Conservation (phyloP, 2,888 invertebrate species). For the Coecobrya sp. region DNA sequence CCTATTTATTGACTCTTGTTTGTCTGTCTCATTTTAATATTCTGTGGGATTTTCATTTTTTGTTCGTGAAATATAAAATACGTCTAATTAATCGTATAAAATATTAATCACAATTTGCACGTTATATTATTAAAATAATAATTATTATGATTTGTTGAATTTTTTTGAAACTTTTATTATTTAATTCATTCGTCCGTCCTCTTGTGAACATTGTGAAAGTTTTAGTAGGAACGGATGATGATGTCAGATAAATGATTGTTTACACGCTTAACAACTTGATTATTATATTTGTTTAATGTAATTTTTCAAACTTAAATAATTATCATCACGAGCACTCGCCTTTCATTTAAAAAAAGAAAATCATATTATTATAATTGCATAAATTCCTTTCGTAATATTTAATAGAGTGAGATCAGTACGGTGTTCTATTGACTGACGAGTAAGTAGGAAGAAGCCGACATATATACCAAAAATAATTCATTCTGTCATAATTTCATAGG, state of each 20-base stretch:
- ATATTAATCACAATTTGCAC: constrained; percentile 39
- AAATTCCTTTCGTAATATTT: too few species aligned
- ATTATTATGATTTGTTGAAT: not conserved
- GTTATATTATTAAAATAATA: constrained; percentile 1
- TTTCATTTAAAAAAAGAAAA: not conserved
- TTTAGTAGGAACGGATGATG: constrained; percentile 27
- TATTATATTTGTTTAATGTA: constrained; percentile 38
- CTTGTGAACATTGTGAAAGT: constrained; percentile 19
- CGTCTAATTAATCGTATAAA: constrained; percentile 39
- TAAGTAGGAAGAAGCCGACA: too few species aligned
- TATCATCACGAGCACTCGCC: not conserved
- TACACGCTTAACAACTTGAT: constrained; percentile 46
- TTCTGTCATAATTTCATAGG: not conserved
- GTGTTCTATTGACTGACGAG: too few species aligned
- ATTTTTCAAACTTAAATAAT: constrained; percentile 24
- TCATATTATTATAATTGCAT: not conserved
- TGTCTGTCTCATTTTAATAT: not conserved
- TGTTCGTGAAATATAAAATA: not conserved
- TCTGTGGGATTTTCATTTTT: not conserved
- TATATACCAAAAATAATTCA: not conserved
- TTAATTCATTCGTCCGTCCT: not conserved
- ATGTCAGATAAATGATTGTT: constrained; percentile 41
- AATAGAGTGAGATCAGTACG: too few species aligned
- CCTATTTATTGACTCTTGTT: not conserved
- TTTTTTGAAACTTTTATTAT: not conserved